phyloP scores from a whole-genome alignment of 2,797 vertebrate genomes.

The Diceros bicornis region DNA sequence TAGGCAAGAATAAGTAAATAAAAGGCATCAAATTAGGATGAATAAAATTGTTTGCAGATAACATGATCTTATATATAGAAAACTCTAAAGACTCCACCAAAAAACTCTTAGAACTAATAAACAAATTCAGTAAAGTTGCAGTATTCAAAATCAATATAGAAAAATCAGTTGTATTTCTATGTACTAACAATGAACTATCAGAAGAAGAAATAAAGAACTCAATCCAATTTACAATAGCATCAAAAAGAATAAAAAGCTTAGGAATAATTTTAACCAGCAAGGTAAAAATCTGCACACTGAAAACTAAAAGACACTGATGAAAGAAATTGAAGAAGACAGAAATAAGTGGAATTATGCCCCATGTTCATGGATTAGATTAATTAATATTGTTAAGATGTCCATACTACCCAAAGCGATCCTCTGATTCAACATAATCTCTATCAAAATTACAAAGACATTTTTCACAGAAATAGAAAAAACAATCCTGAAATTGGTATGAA shows the following conservation, averaged over 20 bases:
- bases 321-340: neutral
- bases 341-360: neutral
- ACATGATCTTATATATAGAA: neutral
- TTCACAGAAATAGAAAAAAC: neutral
- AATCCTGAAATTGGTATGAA: neutral
- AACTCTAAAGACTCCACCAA: neutral
- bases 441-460: neutral
- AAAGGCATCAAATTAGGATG: neutral
- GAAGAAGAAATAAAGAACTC: neutral
- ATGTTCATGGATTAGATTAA: neutral
- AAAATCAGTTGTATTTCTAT: neutral
- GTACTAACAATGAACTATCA: neutral
- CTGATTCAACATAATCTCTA: neutral
- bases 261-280: neutral
- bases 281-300: neutral
- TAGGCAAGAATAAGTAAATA: neutral
- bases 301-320: neutral
- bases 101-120: neutral
- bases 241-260: neutral
- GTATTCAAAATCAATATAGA: neutral
- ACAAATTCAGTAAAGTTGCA: neutral
- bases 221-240: neutral
- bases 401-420: neutral
- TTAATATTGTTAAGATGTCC: neutral
- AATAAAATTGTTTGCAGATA: neutral